Conservation (phyloP, 2,113 vertebrate genomes). For the Catharus fuscescens region DNA sequence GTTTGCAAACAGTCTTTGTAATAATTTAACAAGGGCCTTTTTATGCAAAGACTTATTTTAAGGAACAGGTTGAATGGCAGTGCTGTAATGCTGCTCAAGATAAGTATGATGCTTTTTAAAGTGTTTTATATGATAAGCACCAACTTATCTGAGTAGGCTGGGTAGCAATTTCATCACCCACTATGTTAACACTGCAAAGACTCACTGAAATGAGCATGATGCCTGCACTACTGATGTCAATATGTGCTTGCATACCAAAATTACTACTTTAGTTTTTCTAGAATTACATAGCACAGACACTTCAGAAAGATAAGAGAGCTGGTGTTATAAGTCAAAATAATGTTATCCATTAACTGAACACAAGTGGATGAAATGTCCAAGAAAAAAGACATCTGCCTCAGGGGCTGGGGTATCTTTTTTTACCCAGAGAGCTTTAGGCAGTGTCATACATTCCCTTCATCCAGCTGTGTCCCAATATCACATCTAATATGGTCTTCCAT, state of each 20-base stretch:
- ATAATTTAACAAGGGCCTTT: not conserved
- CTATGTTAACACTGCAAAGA: not conserved
- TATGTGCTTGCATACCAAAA: not conserved
- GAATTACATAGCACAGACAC: not conserved
- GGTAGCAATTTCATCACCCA: not conserved
- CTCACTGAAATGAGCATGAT: not conserved
- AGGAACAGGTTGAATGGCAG: not conserved
- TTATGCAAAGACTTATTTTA: not conserved
- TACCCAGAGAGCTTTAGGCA: not conserved
- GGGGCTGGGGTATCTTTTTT: not conserved
- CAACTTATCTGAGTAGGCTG: not conserved
- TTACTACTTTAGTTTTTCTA: not conserved
- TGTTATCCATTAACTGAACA: not conserved
- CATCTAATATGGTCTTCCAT: not conserved
- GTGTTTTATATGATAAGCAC: not conserved
- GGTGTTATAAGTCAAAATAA: not conserved
- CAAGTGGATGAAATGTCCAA: not conserved
- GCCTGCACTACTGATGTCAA: not conserved
- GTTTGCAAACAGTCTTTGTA: not conserved
- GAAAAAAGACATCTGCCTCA: not conserved
- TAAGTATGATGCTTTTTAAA: not conserved
- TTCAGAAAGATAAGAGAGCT: not conserved
- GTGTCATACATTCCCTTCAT: not conserved
- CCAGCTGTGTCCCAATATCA: not conserved
- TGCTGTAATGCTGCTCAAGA: not conserved